phyloP scores from a whole-genome alignment of 2,888 invertebrate genomes.

The Patella depressa region DNA sequence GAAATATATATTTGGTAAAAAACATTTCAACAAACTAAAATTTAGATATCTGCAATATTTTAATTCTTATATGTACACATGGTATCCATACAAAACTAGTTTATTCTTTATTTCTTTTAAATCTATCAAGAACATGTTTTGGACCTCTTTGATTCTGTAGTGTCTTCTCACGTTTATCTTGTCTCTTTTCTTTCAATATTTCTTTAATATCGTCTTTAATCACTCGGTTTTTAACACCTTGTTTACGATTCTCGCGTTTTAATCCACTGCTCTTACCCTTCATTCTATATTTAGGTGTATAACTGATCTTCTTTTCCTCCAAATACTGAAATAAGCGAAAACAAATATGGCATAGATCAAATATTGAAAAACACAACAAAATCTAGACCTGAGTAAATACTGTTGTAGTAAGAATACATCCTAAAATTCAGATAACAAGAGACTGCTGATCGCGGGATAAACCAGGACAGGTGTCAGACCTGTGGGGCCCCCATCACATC shows the following conservation, averaged over 20 bases:
- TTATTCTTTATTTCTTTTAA: conserved; percentile 39
- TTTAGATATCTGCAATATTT: no score
- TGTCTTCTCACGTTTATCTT: conserved; percentile 21
- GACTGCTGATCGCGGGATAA: no score
- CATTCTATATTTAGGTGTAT: conserved; percentile 83
- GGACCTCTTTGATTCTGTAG: conserved; percentile 29
- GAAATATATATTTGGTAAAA: no score
- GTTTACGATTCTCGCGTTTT: conserved; percentile 59
- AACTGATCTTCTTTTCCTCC: conserved; percentile 82
- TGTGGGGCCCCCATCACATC: no score
- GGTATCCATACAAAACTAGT: no score
- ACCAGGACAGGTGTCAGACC: no score
- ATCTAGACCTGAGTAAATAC: background rate
- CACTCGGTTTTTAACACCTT: conserved; percentile 55
- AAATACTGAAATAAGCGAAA: conserved; percentile 75
- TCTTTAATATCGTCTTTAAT: conserved; percentile 41
- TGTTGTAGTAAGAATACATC: no score
- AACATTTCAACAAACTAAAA: no score
- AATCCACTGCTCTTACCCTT: conserved; percentile 73
- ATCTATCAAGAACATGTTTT: conserved; percentile 51
- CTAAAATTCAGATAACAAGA: no score
- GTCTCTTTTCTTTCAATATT: conserved; percentile 27
- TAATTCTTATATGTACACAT: no score
- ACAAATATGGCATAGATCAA: background rate
- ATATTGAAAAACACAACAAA: background rate